Percentiles rank a stretch among this genome's conserved stretches.
Evolutionary conservation across 2,797 vertebrate genomes (phyloP).

Genomic region (Oophaga sylvatica): DNA sequence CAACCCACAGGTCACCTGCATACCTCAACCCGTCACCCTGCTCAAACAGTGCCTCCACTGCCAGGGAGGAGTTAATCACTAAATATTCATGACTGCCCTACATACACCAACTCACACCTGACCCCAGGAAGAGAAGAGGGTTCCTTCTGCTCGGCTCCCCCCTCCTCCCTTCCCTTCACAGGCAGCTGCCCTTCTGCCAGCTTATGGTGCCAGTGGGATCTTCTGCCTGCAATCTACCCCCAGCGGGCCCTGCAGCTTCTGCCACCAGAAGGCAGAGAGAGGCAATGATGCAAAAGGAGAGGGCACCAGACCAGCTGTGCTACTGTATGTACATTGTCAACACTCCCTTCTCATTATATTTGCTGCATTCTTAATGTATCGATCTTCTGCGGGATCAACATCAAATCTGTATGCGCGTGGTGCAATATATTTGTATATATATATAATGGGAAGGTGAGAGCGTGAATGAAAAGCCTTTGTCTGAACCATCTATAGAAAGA

Average conservation of each 20-base stretch:
- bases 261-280: conserved; percentile 65
- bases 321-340: conserved; percentile 48
- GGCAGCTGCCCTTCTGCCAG: conserved; percentile 62
- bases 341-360: conserved; percentile 23
- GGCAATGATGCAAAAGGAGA: conserved; percentile 64
- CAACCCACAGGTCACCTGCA: conserved; percentile 47
- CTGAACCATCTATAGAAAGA: background rate
- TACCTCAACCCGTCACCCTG: conserved; percentile 37
- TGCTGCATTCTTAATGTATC: conserved; percentile 12
- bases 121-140: conserved; percentile 54
- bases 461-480: background rate
- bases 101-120: conserved; percentile 58
- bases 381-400: background rate
- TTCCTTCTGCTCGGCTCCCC: conserved; percentile 50
- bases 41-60: conserved; percentile 57
- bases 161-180: conserved; percentile 41
- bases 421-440: background rate
- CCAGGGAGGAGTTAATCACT: conserved; percentile 47
- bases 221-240: conserved; percentile 47
- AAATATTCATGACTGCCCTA: conserved; percentile 62
- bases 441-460: background rate
- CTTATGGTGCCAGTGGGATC: conserved; percentile 62
- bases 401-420: background rate
- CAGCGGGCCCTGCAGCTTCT: conserved; percentile 56
- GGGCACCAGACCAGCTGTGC: conserved; percentile 67